Evolutionary conservation across 1,140 invertebrate species (phyloP), one percentile per base, ranked within the genome.

Genomic region (Zaprionus tsacasi): DNA sequence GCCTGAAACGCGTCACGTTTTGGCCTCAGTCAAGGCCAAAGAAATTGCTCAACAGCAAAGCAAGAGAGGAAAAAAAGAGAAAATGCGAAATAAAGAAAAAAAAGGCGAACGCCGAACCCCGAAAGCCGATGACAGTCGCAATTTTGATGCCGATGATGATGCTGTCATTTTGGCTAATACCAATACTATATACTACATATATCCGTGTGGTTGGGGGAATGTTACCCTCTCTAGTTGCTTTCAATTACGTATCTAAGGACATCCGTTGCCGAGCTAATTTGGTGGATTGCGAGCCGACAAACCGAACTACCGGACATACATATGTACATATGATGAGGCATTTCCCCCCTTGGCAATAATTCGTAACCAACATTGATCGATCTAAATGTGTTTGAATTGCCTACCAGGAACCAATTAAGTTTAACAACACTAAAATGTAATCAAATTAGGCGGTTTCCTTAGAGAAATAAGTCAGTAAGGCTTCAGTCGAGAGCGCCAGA

Each of bases 1-100:
- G 27, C 27, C 27, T 6, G 27, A 30, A 79, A 79, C 69, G 78
- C 36, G 74, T 72, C 71, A 78, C 68, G 70, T 65, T 70, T 67
- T 78, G 78, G 78, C 74, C 74, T 61, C 55, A 68, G 69, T 54
- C 85, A 89, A 88, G 83, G 85, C 50, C 81, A 80, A 45, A 60
- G 54, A 25, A 15, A 59, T 54, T 25, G 56, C 38, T 48, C 40
- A 63, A 55, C 58, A 70, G 21, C 21, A 21, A 21, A 21, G 21
- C 21, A 21, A 21, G 21, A 21, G 21, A 21, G 21, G 21, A 21
- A 21, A 21, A 21, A 60, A 40, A 25, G 60, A 77, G 54, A 77
- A 48, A n/a, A 48, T 65, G 59, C 36, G 59, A 55, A 54, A 56
- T 48, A 45, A 50, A 25, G 15, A 52, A 60, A 63, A 55, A 68